These are phyloP conservation scores for Tympanuchus pallidicinctus DNA, from an alignment of 2,113 vertebrate species.

Conservation along the genomic window DNA sequence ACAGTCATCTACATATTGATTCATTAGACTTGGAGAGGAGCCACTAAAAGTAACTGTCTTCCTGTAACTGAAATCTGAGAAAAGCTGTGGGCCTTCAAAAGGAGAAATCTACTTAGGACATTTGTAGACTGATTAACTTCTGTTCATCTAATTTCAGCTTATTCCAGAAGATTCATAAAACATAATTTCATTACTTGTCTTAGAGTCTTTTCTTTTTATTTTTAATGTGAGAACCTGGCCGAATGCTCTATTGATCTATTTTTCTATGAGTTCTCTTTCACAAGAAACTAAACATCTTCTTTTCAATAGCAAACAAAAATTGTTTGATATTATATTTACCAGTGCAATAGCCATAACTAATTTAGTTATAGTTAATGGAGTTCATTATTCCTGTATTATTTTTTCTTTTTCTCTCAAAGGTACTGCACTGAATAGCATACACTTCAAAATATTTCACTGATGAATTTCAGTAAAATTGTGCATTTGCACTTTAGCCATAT, in stretches of 20 bases:
- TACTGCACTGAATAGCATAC: neutral
- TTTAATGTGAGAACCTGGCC: neutral
- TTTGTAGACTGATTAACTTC: neutral
- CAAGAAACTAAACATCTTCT: slow-evolving; percentile 32
- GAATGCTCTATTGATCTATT: slow-evolving; percentile 29
- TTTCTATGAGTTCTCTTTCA: slow-evolving; percentile 41
- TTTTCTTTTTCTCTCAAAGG: neutral
- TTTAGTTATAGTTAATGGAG: slow-evolving; percentile 29
- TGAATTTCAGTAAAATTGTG: neutral
- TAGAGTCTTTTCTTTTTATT: neutral
- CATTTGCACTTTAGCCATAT: neutral
- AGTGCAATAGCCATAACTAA: slow-evolving; percentile 4
- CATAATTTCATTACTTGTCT: neutral
- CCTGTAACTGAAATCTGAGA: neutral
- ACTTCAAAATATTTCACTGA: slow-evolving; percentile 6
- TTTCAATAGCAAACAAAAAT: slow-evolving; percentile 24
- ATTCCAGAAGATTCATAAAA: slow-evolving; percentile 34
- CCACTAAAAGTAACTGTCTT: neutral
- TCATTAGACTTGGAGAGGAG: neutral
- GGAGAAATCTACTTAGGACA: neutral
- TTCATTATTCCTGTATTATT: slow-evolving; percentile 37
- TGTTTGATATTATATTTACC: slow-evolving; percentile 10
- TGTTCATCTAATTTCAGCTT: slow-evolving; percentile 10
- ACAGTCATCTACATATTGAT: neutral
- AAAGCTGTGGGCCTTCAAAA: neutral